phyloP scores from a whole-genome alignment of 2,888 invertebrate species.

The Aporophyla nigra region DNA sequence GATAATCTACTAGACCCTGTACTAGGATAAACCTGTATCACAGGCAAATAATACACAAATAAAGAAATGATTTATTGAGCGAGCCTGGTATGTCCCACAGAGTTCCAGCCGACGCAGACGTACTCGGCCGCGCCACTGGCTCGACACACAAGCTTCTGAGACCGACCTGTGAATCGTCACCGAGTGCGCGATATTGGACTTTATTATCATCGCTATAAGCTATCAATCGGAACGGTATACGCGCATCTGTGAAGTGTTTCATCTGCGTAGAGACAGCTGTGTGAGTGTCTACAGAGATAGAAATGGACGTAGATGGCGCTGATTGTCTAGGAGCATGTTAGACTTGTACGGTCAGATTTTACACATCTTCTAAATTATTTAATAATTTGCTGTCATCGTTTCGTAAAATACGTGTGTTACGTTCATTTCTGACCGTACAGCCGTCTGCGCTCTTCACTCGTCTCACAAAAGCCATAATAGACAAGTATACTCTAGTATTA shows the following conservation, averaged over 20 bases:
- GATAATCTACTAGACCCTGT: too few species aligned
- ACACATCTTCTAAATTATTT: neutral
- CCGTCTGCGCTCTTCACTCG: neutral
- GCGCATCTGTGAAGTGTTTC: neutral
- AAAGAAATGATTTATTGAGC: too few species aligned
- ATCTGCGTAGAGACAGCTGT: neutral
- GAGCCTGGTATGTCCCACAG: conserved; percentile 6
- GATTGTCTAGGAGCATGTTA: neutral
- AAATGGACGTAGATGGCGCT: neutral
- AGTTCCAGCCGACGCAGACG: conserved; percentile 28
- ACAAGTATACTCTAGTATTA: conserved; percentile 3
- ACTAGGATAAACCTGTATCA: too few species aligned
- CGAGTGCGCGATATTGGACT: neutral
- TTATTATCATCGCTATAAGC: neutral
- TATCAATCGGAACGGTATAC: neutral
- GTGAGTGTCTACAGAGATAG: too few species aligned
- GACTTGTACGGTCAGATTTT: neutral
- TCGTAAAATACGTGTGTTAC: too few species aligned
- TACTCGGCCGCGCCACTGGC: conserved; percentile 76
- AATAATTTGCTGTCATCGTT: neutral
- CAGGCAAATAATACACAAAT: too few species aligned
- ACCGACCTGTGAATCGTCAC: conserved; percentile 63
- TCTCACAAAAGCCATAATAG: conserved; percentile 20
- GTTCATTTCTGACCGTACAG: neutral
- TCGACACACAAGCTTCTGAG: conserved; percentile 72